These are phyloP conservation scores for Polietes domitor DNA, from an alignment of 2,888 invertebrate genomes.

Conservation along the genomic window DNA sequence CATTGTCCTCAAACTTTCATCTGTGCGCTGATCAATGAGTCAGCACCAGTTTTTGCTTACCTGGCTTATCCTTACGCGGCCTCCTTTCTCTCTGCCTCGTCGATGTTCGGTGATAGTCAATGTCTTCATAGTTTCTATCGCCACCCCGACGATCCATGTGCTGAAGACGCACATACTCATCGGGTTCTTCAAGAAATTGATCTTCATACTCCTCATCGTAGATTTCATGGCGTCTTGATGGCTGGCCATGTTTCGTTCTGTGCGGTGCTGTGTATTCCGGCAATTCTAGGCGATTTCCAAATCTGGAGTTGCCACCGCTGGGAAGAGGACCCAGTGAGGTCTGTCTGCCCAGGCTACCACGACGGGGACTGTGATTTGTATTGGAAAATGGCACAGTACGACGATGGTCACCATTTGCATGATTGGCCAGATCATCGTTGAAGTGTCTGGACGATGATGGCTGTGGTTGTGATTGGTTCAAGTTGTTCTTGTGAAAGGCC, in stretches of 20 bases:
- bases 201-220: conserved; percentile 78
- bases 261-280: conserved; percentile 73
- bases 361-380: conserved; percentile 49
- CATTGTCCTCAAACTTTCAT: too few relatives aligned
- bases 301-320: conserved; percentile 70
- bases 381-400: conserved; percentile 68
- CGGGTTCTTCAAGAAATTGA: conserved; percentile 68
- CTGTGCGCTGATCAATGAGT: too few relatives aligned
- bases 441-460: conserved; percentile 34
- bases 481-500: conserved; percentile 69
- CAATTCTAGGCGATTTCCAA: conserved; percentile 77
- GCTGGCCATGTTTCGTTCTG: conserved; percentile 68
- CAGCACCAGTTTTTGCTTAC: too few relatives aligned
- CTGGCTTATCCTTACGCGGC: conserved; percentile 68
- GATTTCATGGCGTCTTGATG: conserved; percentile 72
- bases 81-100: conserved; percentile 68
- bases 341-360: conserved; percentile 71
- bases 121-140: conserved; percentile 72
- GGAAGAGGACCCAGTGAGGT: conserved; percentile 62
- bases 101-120: conserved; percentile 58
- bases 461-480: conserved; percentile 55
- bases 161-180: conserved; percentile 55
- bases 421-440: conserved; percentile 51
- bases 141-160: conserved; percentile 45
- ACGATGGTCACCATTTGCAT: conserved; percentile 64